Evolutionary conservation across 1,140 invertebrate genomes (phyloP), one percentile per base, ranked within the genome.

Genomic region (Manduca sexta): DNA sequence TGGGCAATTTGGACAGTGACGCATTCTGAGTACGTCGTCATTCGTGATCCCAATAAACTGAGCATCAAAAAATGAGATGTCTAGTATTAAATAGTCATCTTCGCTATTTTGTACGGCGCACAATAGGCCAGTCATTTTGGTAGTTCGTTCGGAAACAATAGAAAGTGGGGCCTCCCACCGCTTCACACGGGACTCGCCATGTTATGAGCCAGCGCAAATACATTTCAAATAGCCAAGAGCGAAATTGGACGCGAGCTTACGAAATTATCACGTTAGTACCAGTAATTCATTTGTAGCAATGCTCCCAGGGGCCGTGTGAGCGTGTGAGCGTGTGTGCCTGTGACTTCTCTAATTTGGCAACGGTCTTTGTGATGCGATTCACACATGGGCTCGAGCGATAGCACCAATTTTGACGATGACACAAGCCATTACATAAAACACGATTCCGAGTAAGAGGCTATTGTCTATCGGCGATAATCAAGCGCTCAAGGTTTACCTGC

Each of bases 201-300:
- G 67, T 70, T 71, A 73, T 75, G 77, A 82, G 73, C 69, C 49
- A 81, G 74, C 73, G 68, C 80, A 83, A 78, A 77, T 65, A 77
- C 71, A 78, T 82, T 80, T 73, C 78, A 15, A 71, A 82, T 79
- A 72, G 72, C 49, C 49, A 64, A 68, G 60, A 69, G 49, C 62
- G 60, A 76, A 83, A 81, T 80, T 76, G 71, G 72, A 66, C 56
- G 59, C 55, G 57, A 67, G 55, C 69, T 74, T 72, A 64, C 60
- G 64, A 74, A 79, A 83, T 83, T 79, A 83, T 74, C 75, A 74
- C 70, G 62, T 83, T 69, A 59, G 53, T 62, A 26, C 41, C 55
- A 34, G 64, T 65, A 72, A 80, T 77, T 77, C 65, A 74, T 74
- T 80, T 74, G 67, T 77, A 74, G 43, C 52, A 64, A 73, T 44